Evolutionary conservation across 2,113 vertebrate species (phyloP).

Genomic region (Cromileptes altivelis): DNA sequence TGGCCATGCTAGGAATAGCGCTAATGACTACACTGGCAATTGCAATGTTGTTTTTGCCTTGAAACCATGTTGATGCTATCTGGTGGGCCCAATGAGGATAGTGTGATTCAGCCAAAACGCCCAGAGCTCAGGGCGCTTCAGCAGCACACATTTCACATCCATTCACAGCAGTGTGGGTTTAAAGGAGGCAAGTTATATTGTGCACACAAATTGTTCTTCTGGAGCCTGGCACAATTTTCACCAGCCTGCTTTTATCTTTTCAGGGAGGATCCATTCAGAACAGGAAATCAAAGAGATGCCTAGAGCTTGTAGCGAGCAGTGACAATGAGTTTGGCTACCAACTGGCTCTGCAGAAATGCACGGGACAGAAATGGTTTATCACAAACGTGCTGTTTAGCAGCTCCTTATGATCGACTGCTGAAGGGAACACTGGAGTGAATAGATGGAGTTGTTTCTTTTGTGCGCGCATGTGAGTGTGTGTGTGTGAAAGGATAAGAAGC

Average conservation of each 20-base stretch:
- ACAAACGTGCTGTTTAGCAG: constrained; percentile 91
- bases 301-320: constrained; percentile 93
- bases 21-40: constrained; percentile 45
- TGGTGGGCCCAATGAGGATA: constrained; percentile 34
- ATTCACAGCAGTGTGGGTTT: constrained; percentile 54
- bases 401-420: constrained; percentile 80
- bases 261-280: constrained; percentile 98
- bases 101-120: constrained; percentile 52
- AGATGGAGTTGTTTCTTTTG: constrained; percentile 34
- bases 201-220: constrained; percentile 46
- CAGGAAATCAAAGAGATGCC: constrained; percentile 96
- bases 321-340: constrained; percentile 95
- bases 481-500: constrained; percentile 17
- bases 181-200: constrained; percentile 30
- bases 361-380: constrained; percentile 96
- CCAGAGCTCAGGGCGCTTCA: constrained; percentile 39
- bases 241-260: constrained; percentile 64
- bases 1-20: constrained; percentile 6
- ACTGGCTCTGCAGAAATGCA: constrained; percentile 94
- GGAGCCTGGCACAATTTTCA: constrained; percentile 54
- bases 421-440: constrained; percentile 42
- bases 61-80: constrained; percentile 56
- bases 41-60: constrained; percentile 54
- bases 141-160: constrained; percentile 44
- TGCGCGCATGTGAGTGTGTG: constrained; percentile 2